These are phyloP conservation scores for Cryptophagus acutangulus DNA, from an alignment of 2,888 invertebrate species.

Conservation along the genomic window DNA sequence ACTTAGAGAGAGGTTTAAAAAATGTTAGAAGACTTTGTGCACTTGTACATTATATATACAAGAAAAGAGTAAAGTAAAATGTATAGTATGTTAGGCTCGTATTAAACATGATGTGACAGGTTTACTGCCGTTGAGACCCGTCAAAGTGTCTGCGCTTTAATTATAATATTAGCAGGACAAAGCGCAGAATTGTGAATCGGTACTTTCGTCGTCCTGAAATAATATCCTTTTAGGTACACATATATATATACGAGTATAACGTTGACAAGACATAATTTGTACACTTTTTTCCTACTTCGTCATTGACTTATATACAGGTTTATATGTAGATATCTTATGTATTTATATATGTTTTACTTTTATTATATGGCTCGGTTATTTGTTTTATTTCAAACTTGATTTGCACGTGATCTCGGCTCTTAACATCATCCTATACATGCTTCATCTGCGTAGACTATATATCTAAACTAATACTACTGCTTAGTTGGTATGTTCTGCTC, in stretches of 20 bases:
- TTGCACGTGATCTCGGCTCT: conserved; percentile 6
- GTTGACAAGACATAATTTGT: conserved; percentile 40
- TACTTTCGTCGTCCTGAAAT: conserved; percentile 14
- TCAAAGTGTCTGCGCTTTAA: conserved; percentile 42
- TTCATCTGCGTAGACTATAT: too few relatives aligned
- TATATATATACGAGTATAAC: conserved; percentile 15
- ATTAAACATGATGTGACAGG: conserved; percentile 37
- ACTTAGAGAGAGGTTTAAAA: too few relatives aligned
- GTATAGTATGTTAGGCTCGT: conserved; percentile 19
- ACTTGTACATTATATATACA: too few relatives aligned
- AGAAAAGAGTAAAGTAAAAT: conserved; percentile 8
- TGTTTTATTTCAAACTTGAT: conserved; percentile 17
- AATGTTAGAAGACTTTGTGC: too few relatives aligned
- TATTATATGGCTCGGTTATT: conserved; percentile 25
- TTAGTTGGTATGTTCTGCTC: too few relatives aligned
- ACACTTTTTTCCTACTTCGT: conserved; percentile 24
- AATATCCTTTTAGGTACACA: too few relatives aligned
- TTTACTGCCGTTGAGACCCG: conserved; percentile 37
- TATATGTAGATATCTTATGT: conserved; percentile 32
- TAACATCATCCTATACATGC: too few relatives aligned
- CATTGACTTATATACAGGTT: conserved; percentile 37
- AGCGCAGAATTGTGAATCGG: conserved; percentile 30
- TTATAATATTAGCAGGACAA: conserved; percentile 44
- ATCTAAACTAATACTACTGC: too few relatives aligned
- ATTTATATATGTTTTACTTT: conserved; percentile 31